Evolutionary conservation across 2,888 invertebrate genomes (phyloP), one percentile per base, ranked within the genome.

Genomic region (Drosophila lutescens): DNA sequence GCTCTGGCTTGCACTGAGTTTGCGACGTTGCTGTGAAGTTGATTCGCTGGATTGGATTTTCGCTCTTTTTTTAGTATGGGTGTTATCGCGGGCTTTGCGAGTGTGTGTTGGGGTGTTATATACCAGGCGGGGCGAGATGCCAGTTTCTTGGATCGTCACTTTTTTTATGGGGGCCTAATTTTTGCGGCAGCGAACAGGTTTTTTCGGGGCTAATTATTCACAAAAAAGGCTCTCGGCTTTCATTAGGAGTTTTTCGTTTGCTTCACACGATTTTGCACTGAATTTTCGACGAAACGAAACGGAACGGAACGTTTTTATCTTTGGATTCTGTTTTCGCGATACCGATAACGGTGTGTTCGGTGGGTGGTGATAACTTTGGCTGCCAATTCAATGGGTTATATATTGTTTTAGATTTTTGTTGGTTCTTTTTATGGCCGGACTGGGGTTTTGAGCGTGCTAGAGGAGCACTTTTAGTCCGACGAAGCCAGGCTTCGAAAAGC

Each of bases 381-480:
- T 59, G 58, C 58, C 58, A 59, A 59, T 59, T 59, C 56, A 56
- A 56, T 41, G 56, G 58, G 58, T 59, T 56, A 23, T 30, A 17
- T 41, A 53, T 26, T 15, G 41, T 59, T 59, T 13, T 50, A 32
- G 34, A n/a, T 56, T 54, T 41, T 15, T 10, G 2, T 32, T 36
- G 34, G 20, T 38, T 56, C 46, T 44, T 15, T 17, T 47, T 57
- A 8, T 43, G 50, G 55, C 30, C 44, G 60, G 67, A 58, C 30
- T 56, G 26, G 50, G 20, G 34, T 5, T 34, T 12, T 12, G 30
- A 51, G 26, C 61, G 70, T 78, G 82, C 87, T 89, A 91, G 81
- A 87, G 90, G 81, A 92, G 92, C 90, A 92, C 91, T 91, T 92
- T 92, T 92, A 92, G 87, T 82, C 91, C 90, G 86, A 91, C 91